Conservation (phyloP, 2,797 vertebrate species). For the Aulostomus chinensis region DNA sequence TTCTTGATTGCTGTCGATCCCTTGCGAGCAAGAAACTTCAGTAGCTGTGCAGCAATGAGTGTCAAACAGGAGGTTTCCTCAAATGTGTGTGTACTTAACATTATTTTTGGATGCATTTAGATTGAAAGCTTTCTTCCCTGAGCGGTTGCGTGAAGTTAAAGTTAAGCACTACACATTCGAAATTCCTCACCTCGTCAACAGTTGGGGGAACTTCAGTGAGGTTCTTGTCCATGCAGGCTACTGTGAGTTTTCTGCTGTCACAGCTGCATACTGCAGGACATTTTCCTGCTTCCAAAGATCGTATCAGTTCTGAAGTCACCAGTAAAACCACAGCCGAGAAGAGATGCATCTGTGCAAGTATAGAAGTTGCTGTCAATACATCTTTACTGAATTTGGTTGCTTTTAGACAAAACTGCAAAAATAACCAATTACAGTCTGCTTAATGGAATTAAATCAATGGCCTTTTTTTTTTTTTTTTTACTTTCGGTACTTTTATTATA, state of each 20-base stretch:
- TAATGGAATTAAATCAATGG: no score
- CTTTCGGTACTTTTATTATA: no score
- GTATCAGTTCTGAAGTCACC: constrained; percentile 26
- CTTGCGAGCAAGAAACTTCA: no score
- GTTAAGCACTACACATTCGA: background rate
- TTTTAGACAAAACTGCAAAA: no score
- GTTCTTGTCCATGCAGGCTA: constrained; percentile 82
- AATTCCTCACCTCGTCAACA: constrained; percentile 83
- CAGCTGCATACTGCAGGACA: constrained; percentile 87
- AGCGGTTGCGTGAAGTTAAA: background rate
- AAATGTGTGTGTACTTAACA: no score
- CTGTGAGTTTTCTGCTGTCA: constrained; percentile 74
- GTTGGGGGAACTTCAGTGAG: constrained; percentile 77
- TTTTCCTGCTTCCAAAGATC: constrained; percentile 1
- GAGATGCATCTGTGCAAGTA: constrained; percentile 52
- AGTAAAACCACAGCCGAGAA: constrained; percentile 23
- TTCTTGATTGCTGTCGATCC: no score
- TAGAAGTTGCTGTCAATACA: background rate
- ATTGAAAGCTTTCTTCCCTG: background rate
- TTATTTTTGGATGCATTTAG: no score
- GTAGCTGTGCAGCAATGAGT: no score
- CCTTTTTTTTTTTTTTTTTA: no score
- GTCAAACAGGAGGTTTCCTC: no score
- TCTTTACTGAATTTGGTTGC: no score
- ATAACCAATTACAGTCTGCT: no score